Evolutionary conservation across 2,888 invertebrate species (phyloP), one percentile per base, ranked within the genome.

Genomic region (Dolomedes plantarius): DNA sequence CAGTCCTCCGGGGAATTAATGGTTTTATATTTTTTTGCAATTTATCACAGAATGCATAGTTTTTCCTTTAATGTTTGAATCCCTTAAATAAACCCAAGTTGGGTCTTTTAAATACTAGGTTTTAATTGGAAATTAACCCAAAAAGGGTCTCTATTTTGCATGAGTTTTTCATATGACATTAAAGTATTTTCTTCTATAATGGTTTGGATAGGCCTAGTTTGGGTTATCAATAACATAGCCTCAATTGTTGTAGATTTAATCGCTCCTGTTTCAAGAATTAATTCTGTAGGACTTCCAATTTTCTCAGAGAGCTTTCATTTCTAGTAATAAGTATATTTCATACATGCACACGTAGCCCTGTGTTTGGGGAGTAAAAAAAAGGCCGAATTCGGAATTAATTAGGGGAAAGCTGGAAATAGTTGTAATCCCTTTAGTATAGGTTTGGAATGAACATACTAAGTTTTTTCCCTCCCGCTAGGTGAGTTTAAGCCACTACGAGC

Each of bases 301-400:
- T 72, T 16, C 72, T 16, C n/a, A 50, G n/a, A 28, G 23, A 1
- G 0, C 6, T 23, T 6, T 1, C 2, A 0, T 13, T 9, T 29
- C 65, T 65, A n/a, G 65, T 27, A 13, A 75, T 65, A 2, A 75
- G 29, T 27, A n/a, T n/a, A n/a, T n/a, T n/a, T n/a, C n/a, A n/a
- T n/a, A n/a, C n/a, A n/a, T n/a, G n/a, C n/a, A n/a, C n/a, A n/a
- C n/a, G n/a, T n/a, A n/a, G n/a, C n/a, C n/a, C n/a, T n/a, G n/a
- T n/a, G n/a, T n/a, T n/a, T n/a, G n/a, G n/a, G n/a, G n/a, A n/a
- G n/a, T n/a, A n/a, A n/a, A n/a, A n/a, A n/a, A n/a, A n/a, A n/a
- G n/a, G n/a, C n/a, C n/a, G n/a, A n/a, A n/a, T n/a, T n/a, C n/a
- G n/a, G n/a, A n/a, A n/a, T n/a, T n/a, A n/a, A n/a, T n/a, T n/a